Evolutionary conservation across 2,113 vertebrate genomes (phyloP).

Genomic region (Nesogale talazaci): DNA sequence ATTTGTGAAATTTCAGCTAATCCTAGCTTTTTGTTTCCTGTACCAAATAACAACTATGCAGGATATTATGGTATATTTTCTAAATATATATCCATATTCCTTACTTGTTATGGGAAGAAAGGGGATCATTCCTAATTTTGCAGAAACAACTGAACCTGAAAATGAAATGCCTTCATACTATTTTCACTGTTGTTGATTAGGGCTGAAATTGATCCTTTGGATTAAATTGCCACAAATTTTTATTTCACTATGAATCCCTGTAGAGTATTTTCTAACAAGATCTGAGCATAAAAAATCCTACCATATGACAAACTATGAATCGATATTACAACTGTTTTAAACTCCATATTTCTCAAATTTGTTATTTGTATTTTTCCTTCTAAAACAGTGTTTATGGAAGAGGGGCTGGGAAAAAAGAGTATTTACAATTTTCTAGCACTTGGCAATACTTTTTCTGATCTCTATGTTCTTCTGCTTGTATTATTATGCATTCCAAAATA

Average conservation of each 20-base stretch:
- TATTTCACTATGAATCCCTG: neutral
- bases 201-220: conserved; percentile 15
- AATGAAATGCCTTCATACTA: conserved; percentile 6
- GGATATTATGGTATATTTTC: neutral
- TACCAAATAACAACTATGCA: neutral
- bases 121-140: neutral
- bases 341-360: neutral
- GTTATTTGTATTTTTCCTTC: neutral
- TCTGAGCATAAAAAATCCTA: neutral
- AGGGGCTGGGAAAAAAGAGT: too few relatives aligned
- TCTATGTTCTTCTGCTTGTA: neutral
- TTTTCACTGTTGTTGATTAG: conserved; percentile 19
- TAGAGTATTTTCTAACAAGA: neutral
- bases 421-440: conserved; percentile 46
- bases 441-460: conserved; percentile 5
- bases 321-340: conserved; percentile 9
- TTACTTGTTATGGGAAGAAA: neutral
- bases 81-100: neutral
- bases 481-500: neutral
- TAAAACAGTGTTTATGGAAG: conserved; percentile 41
- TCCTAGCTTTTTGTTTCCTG: neutral
- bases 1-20: neutral
- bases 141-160: neutral
- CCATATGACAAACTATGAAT: neutral
- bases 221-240: conserved; percentile 35